A percentile compares a stretch with the other conserved stretches of the same genome.
phyloP scores from a whole-genome alignment of 2,888 invertebrate species.

The Latrodectus elegans region DNA sequence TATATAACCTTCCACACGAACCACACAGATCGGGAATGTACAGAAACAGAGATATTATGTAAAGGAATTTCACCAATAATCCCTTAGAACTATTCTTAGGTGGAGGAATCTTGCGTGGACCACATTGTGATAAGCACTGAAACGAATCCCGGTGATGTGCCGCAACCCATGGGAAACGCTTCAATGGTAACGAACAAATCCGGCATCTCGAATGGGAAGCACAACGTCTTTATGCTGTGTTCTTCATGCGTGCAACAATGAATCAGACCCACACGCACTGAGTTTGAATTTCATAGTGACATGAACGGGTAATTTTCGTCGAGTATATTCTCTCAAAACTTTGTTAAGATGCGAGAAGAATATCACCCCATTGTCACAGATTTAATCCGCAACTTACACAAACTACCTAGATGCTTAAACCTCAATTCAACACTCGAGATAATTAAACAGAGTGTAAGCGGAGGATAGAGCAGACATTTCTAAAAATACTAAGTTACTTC shows the following conservation, averaged over 20 bases:
- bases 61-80: constrained; percentile 32
- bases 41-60: constrained; percentile 32
- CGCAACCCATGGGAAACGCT: background rate
- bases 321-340: too few species aligned
- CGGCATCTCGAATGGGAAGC: background rate
- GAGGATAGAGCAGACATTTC: too few species aligned
- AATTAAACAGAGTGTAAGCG: too few species aligned
- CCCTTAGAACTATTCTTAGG: constrained; percentile 16
- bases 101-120: constrained; percentile 17
- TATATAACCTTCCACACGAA: constrained; percentile 14
- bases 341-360: too few species aligned
- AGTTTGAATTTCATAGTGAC: background rate
- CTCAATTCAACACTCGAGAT: too few species aligned
- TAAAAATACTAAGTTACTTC: too few species aligned
- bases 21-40: background rate
- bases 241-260: constrained; percentile 8
- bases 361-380: too few species aligned
- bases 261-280: background rate
- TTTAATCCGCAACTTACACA: too few species aligned
- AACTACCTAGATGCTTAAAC: too few species aligned
- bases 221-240: background rate
- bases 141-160: too few species aligned
- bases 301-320: background rate
- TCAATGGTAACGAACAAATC: constrained; percentile 16
- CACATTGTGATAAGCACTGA: background rate